Evolutionary conservation across 2,113 vertebrate genomes (phyloP).

Genomic region (Geococcyx californianus): DNA sequence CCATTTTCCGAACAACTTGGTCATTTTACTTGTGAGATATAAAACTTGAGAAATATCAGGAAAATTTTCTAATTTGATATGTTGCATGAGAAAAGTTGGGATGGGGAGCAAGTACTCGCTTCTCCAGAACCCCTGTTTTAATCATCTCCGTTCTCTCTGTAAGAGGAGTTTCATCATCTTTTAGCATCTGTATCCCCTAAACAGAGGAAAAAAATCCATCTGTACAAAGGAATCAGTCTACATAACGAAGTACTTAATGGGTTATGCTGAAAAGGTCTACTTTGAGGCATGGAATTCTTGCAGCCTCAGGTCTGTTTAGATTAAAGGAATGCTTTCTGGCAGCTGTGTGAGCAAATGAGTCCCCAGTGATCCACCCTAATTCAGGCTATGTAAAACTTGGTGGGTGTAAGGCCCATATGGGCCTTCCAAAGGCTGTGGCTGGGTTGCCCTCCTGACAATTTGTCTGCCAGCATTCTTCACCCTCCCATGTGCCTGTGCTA

Average conservation of each 20-base stretch:
- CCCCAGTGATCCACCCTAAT: background rate
- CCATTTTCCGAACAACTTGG: background rate
- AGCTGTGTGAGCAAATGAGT: background rate
- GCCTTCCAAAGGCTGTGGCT: background rate
- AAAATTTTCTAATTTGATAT: background rate
- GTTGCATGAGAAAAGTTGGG: background rate
- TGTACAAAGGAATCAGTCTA: background rate
- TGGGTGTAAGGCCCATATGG: background rate
- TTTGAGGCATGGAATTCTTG: slow-evolving; percentile 39
- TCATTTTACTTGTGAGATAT: background rate
- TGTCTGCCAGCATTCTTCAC: background rate
- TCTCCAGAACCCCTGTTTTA: background rate
- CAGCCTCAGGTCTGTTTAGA: slow-evolving; percentile 53
- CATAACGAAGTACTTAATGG: slow-evolving; percentile 40
- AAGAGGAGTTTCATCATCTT: background rate
- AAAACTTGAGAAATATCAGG: background rate
- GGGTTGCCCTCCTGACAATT: background rate
- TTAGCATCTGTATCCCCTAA: background rate
- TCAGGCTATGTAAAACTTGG: background rate
- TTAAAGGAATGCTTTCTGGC: slow-evolving; percentile 20
- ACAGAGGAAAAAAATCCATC: background rate
- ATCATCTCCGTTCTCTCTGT: background rate
- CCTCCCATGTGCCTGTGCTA: background rate
- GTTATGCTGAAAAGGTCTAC: slow-evolving; percentile 44
- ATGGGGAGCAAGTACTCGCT: background rate